These are phyloP conservation scores for Xiphophorus hellerii DNA, from an alignment of 2,113 vertebrate species.

Conservation along the genomic window DNA sequence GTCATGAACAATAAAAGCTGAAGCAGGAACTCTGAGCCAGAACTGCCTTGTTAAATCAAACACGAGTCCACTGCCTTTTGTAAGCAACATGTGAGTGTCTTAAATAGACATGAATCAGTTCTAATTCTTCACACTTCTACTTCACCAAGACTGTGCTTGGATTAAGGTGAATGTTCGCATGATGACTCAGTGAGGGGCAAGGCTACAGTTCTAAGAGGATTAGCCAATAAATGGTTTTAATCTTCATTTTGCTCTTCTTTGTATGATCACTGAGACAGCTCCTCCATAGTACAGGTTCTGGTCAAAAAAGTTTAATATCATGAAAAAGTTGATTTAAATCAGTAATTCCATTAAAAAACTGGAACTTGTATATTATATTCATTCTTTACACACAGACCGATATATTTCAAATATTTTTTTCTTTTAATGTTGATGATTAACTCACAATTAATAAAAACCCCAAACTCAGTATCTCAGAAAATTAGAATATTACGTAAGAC, in stretches of 20 bases:
- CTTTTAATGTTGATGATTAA: too few species aligned
- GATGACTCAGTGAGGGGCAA: too few species aligned
- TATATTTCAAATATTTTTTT: too few species aligned
- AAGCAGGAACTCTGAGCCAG: slow-evolving; percentile 4
- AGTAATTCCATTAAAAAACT: too few species aligned
- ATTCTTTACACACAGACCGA: too few species aligned
- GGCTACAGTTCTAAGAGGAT: slow-evolving; percentile 28
- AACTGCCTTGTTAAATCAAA: slow-evolving; percentile 14
- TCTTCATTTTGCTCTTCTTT: slow-evolving; percentile 11
- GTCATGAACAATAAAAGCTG: slow-evolving; percentile 17
- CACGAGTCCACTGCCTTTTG: background rate
- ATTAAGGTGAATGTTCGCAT: slow-evolving; percentile 3
- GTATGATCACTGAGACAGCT: background rate
- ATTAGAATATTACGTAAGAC: too few species aligned
- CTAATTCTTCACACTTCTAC: background rate
- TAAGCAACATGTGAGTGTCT: slow-evolving; percentile 5
- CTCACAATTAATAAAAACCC: too few species aligned
- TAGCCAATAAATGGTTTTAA: slow-evolving; percentile 17
- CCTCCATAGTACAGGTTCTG: background rate
- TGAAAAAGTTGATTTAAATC: too few species aligned
- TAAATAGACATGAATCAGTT: slow-evolving; percentile 5
- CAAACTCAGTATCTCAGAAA: too few species aligned
- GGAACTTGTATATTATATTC: too few species aligned
- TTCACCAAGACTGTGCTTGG: background rate
- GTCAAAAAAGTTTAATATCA: too few species aligned